A percentile compares a stretch with the other conserved stretches of the same genome.
Conservation (phyloP, 2,797 vertebrate genomes). For the Trachops cirrhosus region DNA sequence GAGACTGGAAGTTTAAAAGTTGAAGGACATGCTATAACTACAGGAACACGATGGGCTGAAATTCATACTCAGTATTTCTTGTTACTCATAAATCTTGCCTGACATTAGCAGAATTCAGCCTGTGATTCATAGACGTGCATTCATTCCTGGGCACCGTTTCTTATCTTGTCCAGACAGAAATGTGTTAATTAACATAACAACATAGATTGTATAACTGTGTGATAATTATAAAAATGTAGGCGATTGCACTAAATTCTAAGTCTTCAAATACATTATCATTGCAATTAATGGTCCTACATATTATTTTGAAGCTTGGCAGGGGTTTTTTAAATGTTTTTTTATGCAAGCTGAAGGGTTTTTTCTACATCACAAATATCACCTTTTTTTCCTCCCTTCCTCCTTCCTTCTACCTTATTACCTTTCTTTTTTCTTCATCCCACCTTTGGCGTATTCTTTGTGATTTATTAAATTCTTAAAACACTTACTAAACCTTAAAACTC, state of each 20-base stretch:
- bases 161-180: slow-evolving; percentile 66
- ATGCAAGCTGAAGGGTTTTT: not conserved
- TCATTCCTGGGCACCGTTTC: slow-evolving; percentile 9
- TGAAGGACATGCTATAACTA: slow-evolving; percentile 39
- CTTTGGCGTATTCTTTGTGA: not conserved
- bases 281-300: slow-evolving; percentile 2
- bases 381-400: not conserved
- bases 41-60: slow-evolving; percentile 22
- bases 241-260: slow-evolving; percentile 56
- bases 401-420: not conserved
- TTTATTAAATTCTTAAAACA: not conserved
- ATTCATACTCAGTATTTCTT: slow-evolving; percentile 21
- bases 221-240: slow-evolving; percentile 58
- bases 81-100: slow-evolving; percentile 51
- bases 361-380: not conserved
- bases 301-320: slow-evolving; percentile 1
- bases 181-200: slow-evolving; percentile 71
- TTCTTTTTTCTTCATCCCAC: not conserved
- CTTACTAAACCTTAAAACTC: not conserved
- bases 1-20: slow-evolving; percentile 40
- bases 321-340: not conserved
- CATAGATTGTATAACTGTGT: slow-evolving; percentile 28
- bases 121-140: slow-evolving; percentile 26
- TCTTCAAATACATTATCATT: slow-evolving; percentile 5
- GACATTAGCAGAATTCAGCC: slow-evolving; percentile 46